Evolutionary conservation across 1,140 invertebrate genomes (phyloP), one percentile per base, ranked within the genome.

Genomic region (Drosophila sproati): DNA sequence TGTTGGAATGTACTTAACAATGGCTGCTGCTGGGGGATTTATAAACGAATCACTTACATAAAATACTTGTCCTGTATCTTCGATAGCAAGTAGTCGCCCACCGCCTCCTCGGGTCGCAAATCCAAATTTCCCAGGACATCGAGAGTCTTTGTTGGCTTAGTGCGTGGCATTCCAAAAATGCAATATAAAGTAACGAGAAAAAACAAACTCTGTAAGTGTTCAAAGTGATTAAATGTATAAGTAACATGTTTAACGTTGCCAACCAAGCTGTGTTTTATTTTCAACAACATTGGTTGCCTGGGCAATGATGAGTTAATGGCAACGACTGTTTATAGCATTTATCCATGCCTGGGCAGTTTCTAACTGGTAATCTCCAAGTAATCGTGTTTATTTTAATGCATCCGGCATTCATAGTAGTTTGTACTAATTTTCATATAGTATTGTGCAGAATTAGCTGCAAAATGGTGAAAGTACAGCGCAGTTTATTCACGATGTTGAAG

Each of bases 111-210:
- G 2, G 92, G 92, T 12, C 77, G 78, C 47, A 92, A 43, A 47
- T 92, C 92, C 71, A 92, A 71, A 48, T 82, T 87, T 2, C 92
- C 92, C 39, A 92, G 73, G 8, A 92, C 88, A 82, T 92, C 92
- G 12, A 93, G 35, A 50, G 72, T 90, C 1, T 72, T 82, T 35
- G 92, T 93, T 2, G 92, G 92, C 35, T 92, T 92, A 5, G 73
- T 79, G 7, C 91, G 91, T 20, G 92, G 91, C 92, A 93, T 92
- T 63, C 61, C 67, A 55, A 68, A 70, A 47, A 1, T n/a, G 4
- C 4, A 43, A 43, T 10, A 66, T 57, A 7, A 48, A 56, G 10
- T 32, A 34, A 45, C 3, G 59, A 60, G 31, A 37, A 12, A 0
- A 29, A 54, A 35, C 2, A 10, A 39, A 60, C 47, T 20, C 1